phyloP scores from a whole-genome alignment of 2,888 invertebrate species.

The Listrodromus nycthemerus region DNA sequence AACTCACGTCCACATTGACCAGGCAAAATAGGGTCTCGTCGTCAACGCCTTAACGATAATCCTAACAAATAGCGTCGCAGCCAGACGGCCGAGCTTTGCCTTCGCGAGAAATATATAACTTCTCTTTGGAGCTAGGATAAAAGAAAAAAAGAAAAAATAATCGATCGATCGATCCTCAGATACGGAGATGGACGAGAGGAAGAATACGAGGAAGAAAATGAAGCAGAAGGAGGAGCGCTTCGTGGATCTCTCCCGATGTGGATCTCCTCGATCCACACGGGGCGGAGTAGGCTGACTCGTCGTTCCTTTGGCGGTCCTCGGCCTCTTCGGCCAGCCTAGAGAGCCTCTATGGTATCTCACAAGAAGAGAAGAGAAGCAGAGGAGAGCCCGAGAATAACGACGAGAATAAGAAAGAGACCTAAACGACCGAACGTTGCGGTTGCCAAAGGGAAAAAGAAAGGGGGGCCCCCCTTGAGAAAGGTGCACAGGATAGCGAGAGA shows the following conservation, averaged over 20 bases:
- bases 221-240: conserved; percentile 29
- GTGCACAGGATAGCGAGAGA: conserved; percentile 29
- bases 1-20: neutral
- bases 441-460: conserved; percentile 43
- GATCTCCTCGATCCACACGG: conserved; percentile 37
- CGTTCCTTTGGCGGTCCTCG: conserved; percentile 71
- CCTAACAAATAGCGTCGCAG: conserved; percentile 24
- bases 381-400: conserved; percentile 28
- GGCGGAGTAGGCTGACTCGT: conserved; percentile 54
- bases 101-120: conserved; percentile 7
- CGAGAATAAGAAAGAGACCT: conserved; percentile 35
- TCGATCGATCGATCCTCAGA: conserved; percentile 53
- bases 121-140: conserved; percentile 12
- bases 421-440: conserved; percentile 33
- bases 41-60: conserved; percentile 27
- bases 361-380: conserved; percentile 71
- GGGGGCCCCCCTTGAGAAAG: conserved; percentile 17
- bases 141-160: conserved; percentile 21
- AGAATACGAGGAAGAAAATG: too few species aligned
- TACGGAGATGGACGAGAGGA: conserved; percentile 14
- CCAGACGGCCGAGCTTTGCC: neutral
- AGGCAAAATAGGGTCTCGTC: neutral
- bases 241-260: conserved; percentile 30
- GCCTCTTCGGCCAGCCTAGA: conserved; percentile 65
- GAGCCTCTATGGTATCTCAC: conserved; percentile 53